Base-by-base conservation (phyloP, 2,113 vertebrate genomes). In the Dunckerocampus dactyliophorus region DNA sequence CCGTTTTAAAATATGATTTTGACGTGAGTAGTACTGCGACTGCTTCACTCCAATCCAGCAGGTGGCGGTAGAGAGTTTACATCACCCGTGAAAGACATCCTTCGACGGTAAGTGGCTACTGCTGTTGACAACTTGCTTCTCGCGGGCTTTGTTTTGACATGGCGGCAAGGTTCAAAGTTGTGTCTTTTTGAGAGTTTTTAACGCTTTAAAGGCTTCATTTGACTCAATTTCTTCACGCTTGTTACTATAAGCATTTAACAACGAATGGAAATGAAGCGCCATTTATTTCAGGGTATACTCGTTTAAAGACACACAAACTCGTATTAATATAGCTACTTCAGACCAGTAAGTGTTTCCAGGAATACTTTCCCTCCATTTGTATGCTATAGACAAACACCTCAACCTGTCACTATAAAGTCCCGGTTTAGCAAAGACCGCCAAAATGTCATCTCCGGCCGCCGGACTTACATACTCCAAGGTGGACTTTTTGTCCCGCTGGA, bases 401-500 rank as follows among this genome's bases (percentile, higher is more conserved):
- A 70, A 81, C 63, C 62, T 79, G 80, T 72, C 65, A 71, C 68
- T 48, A 60, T 77, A 82, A 28, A 28, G 24, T 5, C 24, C 24
- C 24, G 24, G 24, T 3, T 28, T 28, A 28, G 24, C 24, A 28
- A 28, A 28, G 24, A 28, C 31, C 31, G 31, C 75, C 75, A 7
- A n/a, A 20, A 21, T 95, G 93, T 90, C 93, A 65, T 79, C 91
- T 51, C 90, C 89, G 87, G 20, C 14, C 19, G 88, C 89, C 68
- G 92, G 92, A 64, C 62, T 74, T 7, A 85, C 68, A 24, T 84
- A 53, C 55, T 80, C 75, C 43, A 89, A 90, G 70, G 75, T 87
- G 46, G 88, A 91, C 69, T 91, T 96, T 69, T 57, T 91, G 56
- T 79, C 85, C 6, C 87, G 64, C 0, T 95, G 94, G 93, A 91